These are phyloP conservation scores for Podarcis lilfordi DNA, from an alignment of 2,797 vertebrate species.

Conservation along the genomic window DNA sequence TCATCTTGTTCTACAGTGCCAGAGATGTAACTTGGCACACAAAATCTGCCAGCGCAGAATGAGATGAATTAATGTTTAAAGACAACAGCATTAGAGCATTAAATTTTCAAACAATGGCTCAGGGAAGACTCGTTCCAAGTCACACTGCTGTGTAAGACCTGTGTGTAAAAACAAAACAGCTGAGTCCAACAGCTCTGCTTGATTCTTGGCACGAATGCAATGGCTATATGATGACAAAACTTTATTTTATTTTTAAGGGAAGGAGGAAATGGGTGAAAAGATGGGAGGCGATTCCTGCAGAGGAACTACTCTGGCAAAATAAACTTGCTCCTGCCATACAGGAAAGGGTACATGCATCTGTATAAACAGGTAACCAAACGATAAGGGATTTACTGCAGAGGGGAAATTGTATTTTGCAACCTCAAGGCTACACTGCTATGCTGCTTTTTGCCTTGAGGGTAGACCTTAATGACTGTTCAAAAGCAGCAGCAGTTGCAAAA, in stretches of 20 bases:
- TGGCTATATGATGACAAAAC: neutral
- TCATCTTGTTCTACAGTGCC: slow-evolving; percentile 39
- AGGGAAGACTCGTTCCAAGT: slow-evolving; percentile 24
- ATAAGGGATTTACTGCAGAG: neutral
- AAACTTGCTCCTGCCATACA: neutral
- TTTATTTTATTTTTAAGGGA: too few species aligned
- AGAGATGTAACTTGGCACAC: slow-evolving; percentile 46
- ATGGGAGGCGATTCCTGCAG: neutral
- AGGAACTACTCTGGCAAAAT: neutral
- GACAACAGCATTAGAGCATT: slow-evolving; percentile 45
- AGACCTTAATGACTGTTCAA: neutral
- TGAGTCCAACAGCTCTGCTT: neutral
- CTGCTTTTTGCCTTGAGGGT: neutral
- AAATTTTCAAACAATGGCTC: slow-evolving; percentile 47
- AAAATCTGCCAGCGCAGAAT: slow-evolving; percentile 36
- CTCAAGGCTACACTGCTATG: neutral
- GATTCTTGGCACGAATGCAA: neutral
- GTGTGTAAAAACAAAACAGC: neutral
- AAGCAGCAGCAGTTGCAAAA: neutral
- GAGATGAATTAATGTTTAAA: slow-evolving; percentile 58
- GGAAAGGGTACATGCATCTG: too few species aligned
- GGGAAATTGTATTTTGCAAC: neutral
- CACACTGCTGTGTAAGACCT: neutral
- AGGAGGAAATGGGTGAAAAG: neutral
- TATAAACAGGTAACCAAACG: neutral